Base-by-base conservation (phyloP, 2,113 vertebrate species). In the Paedocypris sp. region DNA sequence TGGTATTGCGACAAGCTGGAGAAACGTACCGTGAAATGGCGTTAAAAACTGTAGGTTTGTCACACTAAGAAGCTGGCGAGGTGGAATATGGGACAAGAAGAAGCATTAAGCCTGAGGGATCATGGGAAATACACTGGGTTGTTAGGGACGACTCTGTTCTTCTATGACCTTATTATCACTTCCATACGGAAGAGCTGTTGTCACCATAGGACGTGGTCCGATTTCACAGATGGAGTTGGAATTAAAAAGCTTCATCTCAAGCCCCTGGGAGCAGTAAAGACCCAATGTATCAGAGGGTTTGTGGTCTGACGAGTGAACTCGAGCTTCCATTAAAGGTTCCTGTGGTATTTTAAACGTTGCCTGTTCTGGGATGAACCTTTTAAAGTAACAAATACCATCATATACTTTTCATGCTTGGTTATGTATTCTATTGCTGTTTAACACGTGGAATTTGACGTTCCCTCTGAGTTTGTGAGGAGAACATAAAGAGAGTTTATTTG, bases 21-120 rank as follows among this genome's bases (percentile, higher is more conserved):
- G 5, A 61, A 35, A 31, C 33, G 3, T 56, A 60, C 43, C n/a
- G 12, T 57, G 33, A 50, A 50, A 50, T 28, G 32, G 25, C 54
- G 25, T 61, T 26, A 62, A 45, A 61, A 68, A 48, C 41, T 42
- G 38, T 32, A 56, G 33, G 16, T 32, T 62, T 35, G 19, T 35
- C 35, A 42, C 1, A 11, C 36, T 33, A 36, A 57, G 49, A 43
- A 7, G 11, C 36, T 8, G 10, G 28, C 16, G 13, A 49, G 50
- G 11, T 50, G 7, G 18, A 18, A 23, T 1, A 10, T 35, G 23
- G 23, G 36, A 56, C 23, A 26, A 41, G 49, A 47, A 61, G 42
- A 48, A 50, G 29, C 41, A 43, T 48, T 64, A 31, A 29, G 43
- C 29, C 35, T 49, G 2, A 47, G 54, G 54, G 35, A 35, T 56